Percentiles rank a stretch among this genome's conserved stretches.
Evolutionary conservation across 2,113 vertebrate species (phyloP).

Genomic region (Delphinapterus leucas): DNA sequence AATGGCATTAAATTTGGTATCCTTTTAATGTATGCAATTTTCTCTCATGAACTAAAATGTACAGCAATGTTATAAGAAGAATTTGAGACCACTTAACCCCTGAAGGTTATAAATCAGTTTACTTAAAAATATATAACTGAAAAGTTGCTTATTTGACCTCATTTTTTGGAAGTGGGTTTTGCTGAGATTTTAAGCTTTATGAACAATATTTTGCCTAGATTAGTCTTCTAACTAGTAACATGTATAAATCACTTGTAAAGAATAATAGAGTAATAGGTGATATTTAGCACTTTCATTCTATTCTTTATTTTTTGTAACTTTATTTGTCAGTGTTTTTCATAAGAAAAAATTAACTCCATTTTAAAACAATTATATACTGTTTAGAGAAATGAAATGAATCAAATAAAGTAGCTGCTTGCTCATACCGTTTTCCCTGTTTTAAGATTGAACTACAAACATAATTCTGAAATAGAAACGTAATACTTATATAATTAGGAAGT

Average conservation of each 20-base stretch:
- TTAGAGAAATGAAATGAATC: constrained; percentile 40
- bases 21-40: constrained; percentile 40
- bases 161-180: background rate
- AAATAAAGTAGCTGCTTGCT: constrained; percentile 16
- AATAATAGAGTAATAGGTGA: background rate
- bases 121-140: constrained; percentile 62
- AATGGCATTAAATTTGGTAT: constrained; percentile 47
- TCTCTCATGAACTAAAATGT: constrained; percentile 1
- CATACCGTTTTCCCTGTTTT: background rate
- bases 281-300: constrained; percentile 6
- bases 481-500: constrained; percentile 45
- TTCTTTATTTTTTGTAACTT: background rate
- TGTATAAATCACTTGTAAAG: background rate
- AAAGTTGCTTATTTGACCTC: constrained; percentile 44
- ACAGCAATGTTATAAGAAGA: constrained; percentile 36
- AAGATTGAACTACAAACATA: constrained; percentile 38
- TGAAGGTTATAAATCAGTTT: constrained; percentile 41
- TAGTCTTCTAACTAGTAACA: background rate
- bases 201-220: background rate
- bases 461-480: constrained; percentile 41
- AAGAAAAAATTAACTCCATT: constrained; percentile 14
- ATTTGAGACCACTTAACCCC: background rate
- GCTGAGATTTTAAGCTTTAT: constrained; percentile 11
- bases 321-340: constrained; percentile 18
- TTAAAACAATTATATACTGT: constrained; percentile 43